Evolutionary conservation across 2,113 vertebrate species (phyloP).

Genomic region (Eudyptes chrysolophus): DNA sequence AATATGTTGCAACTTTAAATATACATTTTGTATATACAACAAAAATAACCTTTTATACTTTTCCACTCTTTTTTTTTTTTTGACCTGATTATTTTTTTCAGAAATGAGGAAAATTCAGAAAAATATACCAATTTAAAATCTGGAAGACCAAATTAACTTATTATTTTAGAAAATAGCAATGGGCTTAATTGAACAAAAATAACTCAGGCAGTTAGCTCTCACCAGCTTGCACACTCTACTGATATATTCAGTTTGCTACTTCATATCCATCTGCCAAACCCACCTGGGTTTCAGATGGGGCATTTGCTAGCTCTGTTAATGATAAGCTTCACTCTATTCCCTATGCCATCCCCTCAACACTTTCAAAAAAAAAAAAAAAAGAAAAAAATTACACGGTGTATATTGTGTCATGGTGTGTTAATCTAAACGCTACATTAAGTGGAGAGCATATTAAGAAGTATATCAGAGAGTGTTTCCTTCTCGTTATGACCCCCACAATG

Average conservation of each 20-base stretch:
- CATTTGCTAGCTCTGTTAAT: conserved; percentile 72
- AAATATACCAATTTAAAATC: conserved; percentile 66
- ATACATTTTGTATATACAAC: not conserved
- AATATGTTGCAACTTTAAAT: not conserved
- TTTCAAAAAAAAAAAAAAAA: not conserved
- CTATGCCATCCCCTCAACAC: not conserved
- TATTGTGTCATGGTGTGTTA: conserved; percentile 13
- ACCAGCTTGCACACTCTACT: conserved; percentile 71
- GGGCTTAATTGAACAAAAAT: conserved; percentile 73
- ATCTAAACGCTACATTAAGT: not conserved
- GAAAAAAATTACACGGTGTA: not conserved
- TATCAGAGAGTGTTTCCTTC: not conserved
- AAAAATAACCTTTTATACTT: not conserved
- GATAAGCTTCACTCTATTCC: conserved; percentile 52
- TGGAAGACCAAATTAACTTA: conserved; percentile 74
- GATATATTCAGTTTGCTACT: conserved; percentile 67
- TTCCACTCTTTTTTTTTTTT: not conserved
- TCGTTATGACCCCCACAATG: not conserved
- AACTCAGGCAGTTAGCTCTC: conserved; percentile 70
- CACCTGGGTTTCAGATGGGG: conserved; percentile 76
- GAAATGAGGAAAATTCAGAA: conserved; percentile 53
- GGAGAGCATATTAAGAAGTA: conserved; percentile 2
- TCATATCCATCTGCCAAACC: conserved; percentile 75
- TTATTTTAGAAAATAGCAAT: conserved; percentile 75
- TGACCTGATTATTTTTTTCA: conserved; percentile 27